Evolutionary conservation across 37 sponge, comb jelly and placozoan species (phyloP), one percentile per base, ranked within the genome.

Genomic region (Theonella swinhoei): DNA sequence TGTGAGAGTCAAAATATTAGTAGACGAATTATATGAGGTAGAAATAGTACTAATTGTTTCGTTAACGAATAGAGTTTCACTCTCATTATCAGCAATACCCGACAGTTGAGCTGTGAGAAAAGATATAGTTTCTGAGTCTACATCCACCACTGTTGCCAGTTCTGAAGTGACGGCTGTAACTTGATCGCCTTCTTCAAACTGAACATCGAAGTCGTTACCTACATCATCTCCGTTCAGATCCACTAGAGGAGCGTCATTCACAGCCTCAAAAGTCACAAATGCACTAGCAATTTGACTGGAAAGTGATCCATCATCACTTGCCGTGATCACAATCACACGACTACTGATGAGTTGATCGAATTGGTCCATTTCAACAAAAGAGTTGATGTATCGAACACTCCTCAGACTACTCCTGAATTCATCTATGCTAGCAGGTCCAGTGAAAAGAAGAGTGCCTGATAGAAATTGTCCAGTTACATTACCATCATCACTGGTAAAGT

Each of bases 231-330:
- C 91, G 83, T 86, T 87, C 37, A 81, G 72, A 39, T 91, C 88
- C 32, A 88, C 38, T 0, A 88, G 24, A 39, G 92, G 92, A 28
- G 88, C 66, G 59, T 92, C 79, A 34, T 92, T 92, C 19, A 92
- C 81, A 39, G 79, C 92, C 23, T 64, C 11, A 38, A 92, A 87
- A 19, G 82, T 84, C 25, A 92, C 73, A 34, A 65, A 78, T 2
- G 84, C 85, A 1, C 33, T 74, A 14, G 88, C 81, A 37, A 75
- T 28, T 40, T 40, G 77, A 42, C 94, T 94, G 47, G 65, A 59
- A 20, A 29, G 54, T 28, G 42, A 38, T 0, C 94, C 91, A 74
- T 94, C 94, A 78, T 62, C 85, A 23, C 75, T 80, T 0, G 58
- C 80, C 0, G 87, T 68, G 39, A 80, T 72, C 61, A 64, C 54